Evolutionary conservation across 1,140 invertebrate species (phyloP).

Genomic region (Harpegnathos saltator): DNA sequence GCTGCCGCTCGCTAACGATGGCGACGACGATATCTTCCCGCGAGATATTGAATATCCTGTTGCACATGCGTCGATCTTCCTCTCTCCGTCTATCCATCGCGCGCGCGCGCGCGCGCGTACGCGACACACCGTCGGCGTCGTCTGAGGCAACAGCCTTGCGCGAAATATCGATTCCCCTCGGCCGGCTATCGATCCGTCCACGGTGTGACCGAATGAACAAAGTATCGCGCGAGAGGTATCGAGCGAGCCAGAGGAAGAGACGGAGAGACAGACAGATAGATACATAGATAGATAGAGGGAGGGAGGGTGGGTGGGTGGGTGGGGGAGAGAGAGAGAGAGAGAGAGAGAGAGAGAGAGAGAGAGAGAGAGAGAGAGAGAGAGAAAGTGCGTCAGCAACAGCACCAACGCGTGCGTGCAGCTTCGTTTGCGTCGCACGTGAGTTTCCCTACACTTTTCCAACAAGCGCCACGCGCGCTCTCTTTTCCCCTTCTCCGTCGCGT

Average conservation of each 20-base stretch:
- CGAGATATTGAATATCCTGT: slow-evolving; percentile 35
- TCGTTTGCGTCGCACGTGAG: slow-evolving; percentile 8
- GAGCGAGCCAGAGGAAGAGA: no score
- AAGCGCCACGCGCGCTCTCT: no score
- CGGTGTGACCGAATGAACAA: not conserved
- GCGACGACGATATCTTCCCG: slow-evolving; percentile 15
- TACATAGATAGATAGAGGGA: no score
- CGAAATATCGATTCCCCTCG: slow-evolving; percentile 19
- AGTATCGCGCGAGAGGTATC: not conserved
- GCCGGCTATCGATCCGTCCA: not conserved
- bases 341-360: no score
- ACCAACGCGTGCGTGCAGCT: not conserved
- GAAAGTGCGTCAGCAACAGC: slow-evolving; percentile 22
- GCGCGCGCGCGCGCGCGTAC: not conserved
- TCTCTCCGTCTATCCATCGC: not conserved
- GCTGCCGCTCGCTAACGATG: slow-evolving; percentile 33
- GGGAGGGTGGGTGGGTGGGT: no score
- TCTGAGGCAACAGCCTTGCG: not conserved
- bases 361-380: not conserved
- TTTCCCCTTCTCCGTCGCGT: not conserved
- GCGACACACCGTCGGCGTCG: not conserved
- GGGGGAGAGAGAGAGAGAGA: no score
- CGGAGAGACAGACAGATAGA: no score
- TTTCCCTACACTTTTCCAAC: not conserved
- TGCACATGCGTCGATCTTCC: slow-evolving; percentile 17